A percentile compares a stretch with the other conserved stretches of the same genome.
These are phyloP conservation scores for Microcebus griseorufus DNA, from an alignment of 2,113 vertebrate species.

Conservation along the genomic window DNA sequence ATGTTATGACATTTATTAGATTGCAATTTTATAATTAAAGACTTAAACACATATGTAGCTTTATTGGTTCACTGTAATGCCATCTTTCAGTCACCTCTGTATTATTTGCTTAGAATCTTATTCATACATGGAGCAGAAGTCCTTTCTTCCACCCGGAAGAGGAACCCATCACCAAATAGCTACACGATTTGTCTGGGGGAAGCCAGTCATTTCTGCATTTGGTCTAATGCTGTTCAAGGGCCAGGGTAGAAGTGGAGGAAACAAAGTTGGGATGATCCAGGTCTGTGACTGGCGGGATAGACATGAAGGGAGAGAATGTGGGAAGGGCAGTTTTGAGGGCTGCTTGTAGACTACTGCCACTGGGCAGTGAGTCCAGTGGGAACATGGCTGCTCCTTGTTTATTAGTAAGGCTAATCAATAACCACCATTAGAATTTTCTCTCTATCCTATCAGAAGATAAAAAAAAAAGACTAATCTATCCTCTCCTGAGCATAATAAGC, in stretches of 20 bases:
- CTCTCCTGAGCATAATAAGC: not conserved
- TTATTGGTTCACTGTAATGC: not conserved
- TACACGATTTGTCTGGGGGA: not conserved
- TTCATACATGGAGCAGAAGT: not conserved
- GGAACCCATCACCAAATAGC: not conserved
- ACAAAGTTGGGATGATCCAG: not conserved
- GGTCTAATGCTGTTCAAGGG: not conserved
- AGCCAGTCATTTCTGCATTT: not conserved
- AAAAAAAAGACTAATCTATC: not conserved
- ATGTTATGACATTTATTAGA: not conserved
- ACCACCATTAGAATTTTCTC: not conserved
- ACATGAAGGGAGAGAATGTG: not conserved
- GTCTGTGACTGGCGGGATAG: not conserved
- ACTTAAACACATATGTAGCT: not conserved
- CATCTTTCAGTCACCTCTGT: not conserved
- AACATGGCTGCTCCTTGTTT: not conserved
- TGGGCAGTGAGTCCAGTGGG: too few relatives aligned
- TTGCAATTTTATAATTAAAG: not conserved
- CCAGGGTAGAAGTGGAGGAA: not conserved
- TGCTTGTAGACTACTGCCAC: rapidly evolving
- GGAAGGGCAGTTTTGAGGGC: rapidly evolving
- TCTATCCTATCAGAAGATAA: not conserved
- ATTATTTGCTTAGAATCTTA: not conserved
- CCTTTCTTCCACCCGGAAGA: not conserved
- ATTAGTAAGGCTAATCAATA: not conserved